Evolutionary conservation across 2,113 vertebrate species (phyloP), one percentile per base, ranked within the genome.

Genomic region (Chaetops frenatus): DNA sequence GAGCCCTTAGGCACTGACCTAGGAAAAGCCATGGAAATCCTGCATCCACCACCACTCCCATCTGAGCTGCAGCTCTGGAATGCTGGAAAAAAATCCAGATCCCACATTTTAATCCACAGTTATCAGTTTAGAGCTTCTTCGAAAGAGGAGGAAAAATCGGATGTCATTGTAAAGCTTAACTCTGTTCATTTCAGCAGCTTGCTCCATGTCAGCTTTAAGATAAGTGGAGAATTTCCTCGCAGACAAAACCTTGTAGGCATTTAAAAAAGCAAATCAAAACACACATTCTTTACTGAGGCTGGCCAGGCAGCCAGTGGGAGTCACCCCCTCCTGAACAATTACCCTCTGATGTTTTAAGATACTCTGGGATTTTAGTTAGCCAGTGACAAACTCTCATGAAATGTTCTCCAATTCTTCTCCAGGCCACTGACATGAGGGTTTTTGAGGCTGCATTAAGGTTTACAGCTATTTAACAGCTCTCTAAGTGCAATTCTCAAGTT

Each of bases 251-350:
- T 40, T 91, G 61, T 2, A 35, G 69, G 58, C 42, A 19, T 70
- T 91, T 91, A 86, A 80, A 95, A 95, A 97, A 95, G 78, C 88
- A 93, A 72, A 73, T 19, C 38, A 76, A 97, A 96, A 92, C 60
- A 86, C 15, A 10, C 65, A 60, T 50, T 78, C 88, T 88, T 91
- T 70, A 78, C 90, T 58, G 71, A 87, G 94, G 92, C 84, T 92
- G 94, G 38, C 62, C 79, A 94, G 91, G 93, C 86, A 88, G 56
- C 35, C 56, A 80, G 73, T 62, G 57, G 72, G 74, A 84, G 91
- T 92, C 94, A 82, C 89, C 92, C 82, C 72, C 94, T 90, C 91
- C 93, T 82, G 89, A 95, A 88, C 85, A 96, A 86, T 86, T 92
- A 89, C 84, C 65, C 58, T 81, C 83, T 90, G 93, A 76, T 60